phyloP scores from a whole-genome alignment of 2,113 vertebrate species.

The Toxotes chatareus region DNA sequence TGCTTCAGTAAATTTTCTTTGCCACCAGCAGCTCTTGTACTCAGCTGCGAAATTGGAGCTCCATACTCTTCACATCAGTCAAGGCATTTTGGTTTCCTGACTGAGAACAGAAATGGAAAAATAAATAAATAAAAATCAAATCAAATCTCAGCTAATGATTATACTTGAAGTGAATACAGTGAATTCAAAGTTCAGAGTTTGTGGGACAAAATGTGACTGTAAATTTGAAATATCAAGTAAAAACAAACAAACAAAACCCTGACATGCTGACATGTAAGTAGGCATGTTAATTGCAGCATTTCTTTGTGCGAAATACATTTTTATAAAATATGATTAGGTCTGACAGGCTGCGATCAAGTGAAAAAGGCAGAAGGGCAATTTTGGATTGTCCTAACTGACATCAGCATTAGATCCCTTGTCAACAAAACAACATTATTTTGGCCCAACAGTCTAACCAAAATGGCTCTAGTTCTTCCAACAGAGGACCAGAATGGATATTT shows the following conservation, averaged over 20 bases:
- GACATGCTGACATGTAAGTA: no score
- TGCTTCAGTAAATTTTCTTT: not conserved
- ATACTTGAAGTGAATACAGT: not conserved
- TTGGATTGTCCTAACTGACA: not conserved
- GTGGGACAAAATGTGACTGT: not conserved
- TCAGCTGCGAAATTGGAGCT: not conserved
- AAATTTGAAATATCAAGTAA: not conserved
- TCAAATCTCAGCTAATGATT: not conserved
- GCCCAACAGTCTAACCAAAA: slow-evolving; percentile 25
- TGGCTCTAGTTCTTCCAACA: slow-evolving; percentile 5
- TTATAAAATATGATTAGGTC: not conserved
- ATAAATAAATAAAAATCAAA: not conserved
- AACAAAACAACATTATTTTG: slow-evolving; percentile 30
- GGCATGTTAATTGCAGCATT: not conserved
- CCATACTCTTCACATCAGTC: not conserved
- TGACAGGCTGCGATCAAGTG: not conserved
- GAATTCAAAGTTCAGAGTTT: not conserved
- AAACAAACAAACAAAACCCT: not conserved
- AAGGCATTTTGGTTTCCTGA: not conserved
- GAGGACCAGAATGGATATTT: slow-evolving; percentile 44
- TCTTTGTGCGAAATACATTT: not conserved
- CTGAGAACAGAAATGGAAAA: not conserved
- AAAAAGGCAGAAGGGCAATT: not conserved
- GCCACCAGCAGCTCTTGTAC: not conserved
- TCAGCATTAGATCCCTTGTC: slow-evolving; percentile 14